A percentile compares a stretch with the other conserved stretches of the same genome.
phyloP scores from a whole-genome alignment of 2,113 vertebrate genomes.

The Calyptommatus sinebrachiatus region DNA sequence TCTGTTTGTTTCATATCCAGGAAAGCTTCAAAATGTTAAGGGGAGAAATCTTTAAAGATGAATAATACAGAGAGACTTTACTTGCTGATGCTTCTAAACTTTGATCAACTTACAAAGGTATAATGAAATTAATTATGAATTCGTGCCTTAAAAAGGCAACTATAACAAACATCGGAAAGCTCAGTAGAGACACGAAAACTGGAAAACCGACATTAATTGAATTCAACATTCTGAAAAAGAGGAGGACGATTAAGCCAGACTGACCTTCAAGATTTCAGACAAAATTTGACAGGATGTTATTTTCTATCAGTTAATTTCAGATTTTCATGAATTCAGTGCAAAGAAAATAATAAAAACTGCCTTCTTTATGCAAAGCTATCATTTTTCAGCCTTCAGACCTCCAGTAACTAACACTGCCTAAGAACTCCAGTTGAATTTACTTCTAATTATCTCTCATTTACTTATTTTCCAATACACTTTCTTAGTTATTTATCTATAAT shows the following conservation, averaged over 20 bases:
- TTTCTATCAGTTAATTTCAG: background rate
- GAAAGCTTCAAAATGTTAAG: slow-evolving; percentile 29
- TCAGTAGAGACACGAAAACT: background rate
- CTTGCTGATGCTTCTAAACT: slow-evolving; percentile 35
- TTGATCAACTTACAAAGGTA: slow-evolving; percentile 43
- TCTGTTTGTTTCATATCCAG: slow-evolving; percentile 30
- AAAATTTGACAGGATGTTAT: background rate
- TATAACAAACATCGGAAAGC: background rate
- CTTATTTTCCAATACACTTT: too few relatives aligned
- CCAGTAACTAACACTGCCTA: too few relatives aligned
- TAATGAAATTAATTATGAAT: slow-evolving; percentile 41
- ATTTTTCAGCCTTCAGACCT: too few relatives aligned
- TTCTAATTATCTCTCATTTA: too few relatives aligned
- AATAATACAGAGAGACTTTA: slow-evolving; percentile 21
- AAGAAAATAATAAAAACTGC: background rate
- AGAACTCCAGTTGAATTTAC: too few relatives aligned
- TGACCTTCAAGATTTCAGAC: background rate
- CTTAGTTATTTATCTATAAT: too few relatives aligned
- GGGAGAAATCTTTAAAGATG: slow-evolving; percentile 31
- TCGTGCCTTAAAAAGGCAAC: background rate
- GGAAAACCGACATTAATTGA: background rate
- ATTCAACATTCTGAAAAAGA: background rate
- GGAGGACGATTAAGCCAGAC: background rate
- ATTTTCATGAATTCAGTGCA: background rate
- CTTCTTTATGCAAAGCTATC: background rate